Percentiles rank a stretch among this genome's conserved stretches.
phyloP scores from a whole-genome alignment of 2,113 vertebrate genomes.

The Anser brachyrhynchus region DNA sequence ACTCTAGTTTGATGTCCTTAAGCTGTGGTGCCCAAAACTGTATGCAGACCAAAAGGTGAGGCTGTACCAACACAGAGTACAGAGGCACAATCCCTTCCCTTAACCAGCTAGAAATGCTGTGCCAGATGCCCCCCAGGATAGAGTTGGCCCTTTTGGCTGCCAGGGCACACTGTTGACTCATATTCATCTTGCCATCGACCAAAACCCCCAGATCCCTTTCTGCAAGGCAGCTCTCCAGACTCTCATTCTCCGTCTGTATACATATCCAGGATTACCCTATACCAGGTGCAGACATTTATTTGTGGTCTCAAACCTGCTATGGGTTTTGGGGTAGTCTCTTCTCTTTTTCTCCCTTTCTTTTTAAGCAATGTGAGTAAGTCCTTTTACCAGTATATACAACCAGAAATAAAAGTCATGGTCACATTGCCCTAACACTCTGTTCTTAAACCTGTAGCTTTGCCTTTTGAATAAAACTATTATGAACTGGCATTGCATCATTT shows the following conservation, averaged over 20 bases:
- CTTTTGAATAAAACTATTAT: background rate
- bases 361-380: background rate
- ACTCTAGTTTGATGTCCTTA: background rate
- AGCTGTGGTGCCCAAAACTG: background rate
- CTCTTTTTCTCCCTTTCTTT: background rate
- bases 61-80: background rate
- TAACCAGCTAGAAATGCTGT: background rate
- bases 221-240: background rate
- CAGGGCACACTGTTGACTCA: background rate
- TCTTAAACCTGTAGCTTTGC: background rate
- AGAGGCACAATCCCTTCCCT: background rate
- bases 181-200: background rate
- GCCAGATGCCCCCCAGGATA: background rate
- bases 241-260: background rate
- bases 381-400: background rate
- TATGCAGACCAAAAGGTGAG: background rate
- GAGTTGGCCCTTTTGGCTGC: background rate
- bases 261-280: too few relatives aligned
- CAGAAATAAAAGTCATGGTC: background rate
- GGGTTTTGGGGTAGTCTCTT: background rate
- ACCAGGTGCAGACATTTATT: background rate
- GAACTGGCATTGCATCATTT: background rate
- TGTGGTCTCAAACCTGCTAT: background rate
- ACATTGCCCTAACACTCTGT: background rate
- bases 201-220: background rate